Conservation (phyloP, 2,797 vertebrate species). For the Gambelia wislizenii region DNA sequence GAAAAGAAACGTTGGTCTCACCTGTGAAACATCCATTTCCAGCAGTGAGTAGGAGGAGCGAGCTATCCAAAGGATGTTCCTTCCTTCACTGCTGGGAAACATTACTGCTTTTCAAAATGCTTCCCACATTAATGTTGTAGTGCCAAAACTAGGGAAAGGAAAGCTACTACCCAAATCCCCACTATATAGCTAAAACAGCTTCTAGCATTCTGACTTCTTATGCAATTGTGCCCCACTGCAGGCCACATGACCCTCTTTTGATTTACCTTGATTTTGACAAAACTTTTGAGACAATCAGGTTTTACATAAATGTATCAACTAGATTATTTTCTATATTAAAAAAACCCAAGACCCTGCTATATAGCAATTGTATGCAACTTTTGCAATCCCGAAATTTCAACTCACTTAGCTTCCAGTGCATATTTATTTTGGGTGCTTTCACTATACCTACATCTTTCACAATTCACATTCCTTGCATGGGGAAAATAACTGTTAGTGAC, state of each 20-base stretch:
- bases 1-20: no score
- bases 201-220: slow-evolving; percentile 68
- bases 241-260: slow-evolving; percentile 63
- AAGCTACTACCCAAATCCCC: slow-evolving; percentile 8
- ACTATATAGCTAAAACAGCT: slow-evolving; percentile 6
- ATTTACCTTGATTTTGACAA: slow-evolving; percentile 70
- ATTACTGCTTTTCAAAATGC: background rate
- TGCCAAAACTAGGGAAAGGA: background rate
- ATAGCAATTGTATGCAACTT: background rate
- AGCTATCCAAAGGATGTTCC: no score
- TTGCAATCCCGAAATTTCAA: background rate
- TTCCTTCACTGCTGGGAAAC: background rate
- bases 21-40: background rate
- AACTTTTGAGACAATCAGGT: slow-evolving; percentile 42
- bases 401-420: slow-evolving; percentile 28
- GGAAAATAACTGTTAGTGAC: background rate
- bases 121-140: background rate
- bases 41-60: background rate
- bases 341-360: background rate
- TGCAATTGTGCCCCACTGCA: slow-evolving; percentile 71
- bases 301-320: slow-evolving; percentile 46
- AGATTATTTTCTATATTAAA: background rate
- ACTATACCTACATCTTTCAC: slow-evolving; percentile 7
- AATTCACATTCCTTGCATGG: slow-evolving; percentile 11
- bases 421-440: background rate